phyloP scores from a whole-genome alignment of 2,797 vertebrate genomes.

The Valencia hispanica region DNA sequence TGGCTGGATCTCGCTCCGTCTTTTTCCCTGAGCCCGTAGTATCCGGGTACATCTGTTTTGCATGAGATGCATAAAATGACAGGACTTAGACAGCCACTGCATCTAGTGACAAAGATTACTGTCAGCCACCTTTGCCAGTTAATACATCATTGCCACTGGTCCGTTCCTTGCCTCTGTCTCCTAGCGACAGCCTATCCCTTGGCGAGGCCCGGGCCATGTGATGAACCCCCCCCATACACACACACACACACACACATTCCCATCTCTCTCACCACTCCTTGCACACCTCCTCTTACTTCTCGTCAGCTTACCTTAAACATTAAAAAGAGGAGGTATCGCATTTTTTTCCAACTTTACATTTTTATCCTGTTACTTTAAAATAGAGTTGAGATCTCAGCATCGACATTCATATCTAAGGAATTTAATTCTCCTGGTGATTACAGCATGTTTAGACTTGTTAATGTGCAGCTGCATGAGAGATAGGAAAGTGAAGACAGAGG shows the following conservation, averaged over 20 bases:
- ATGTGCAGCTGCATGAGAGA: constrained; percentile 72
- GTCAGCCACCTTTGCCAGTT: constrained; percentile 94
- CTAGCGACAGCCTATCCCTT: constrained; percentile 95
- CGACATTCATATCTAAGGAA: constrained; percentile 82
- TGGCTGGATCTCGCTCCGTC: constrained; percentile 55
- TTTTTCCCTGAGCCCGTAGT: constrained; percentile 74
- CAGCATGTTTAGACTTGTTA: constrained; percentile 83
- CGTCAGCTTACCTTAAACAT: constrained; percentile 90
- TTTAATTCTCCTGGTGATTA: constrained; percentile 82
- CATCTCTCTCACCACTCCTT: constrained; percentile 12
- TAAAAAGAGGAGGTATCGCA: constrained; percentile 60
- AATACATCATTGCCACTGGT: constrained; percentile 97
- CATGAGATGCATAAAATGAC: constrained; percentile 98
- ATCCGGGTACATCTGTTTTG: constrained; percentile 97
- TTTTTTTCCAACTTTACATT: constrained; percentile 85
- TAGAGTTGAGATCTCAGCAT: constrained; percentile 78
- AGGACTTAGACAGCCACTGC: constrained; percentile 97
- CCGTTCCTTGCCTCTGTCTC: constrained; percentile 93
- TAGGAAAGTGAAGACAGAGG: constrained; percentile 42
- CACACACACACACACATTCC: not conserved
- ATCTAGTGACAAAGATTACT: constrained; percentile 95
- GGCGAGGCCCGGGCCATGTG: constrained; percentile 77
- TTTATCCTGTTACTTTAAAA: constrained; percentile 89
- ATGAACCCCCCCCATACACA: constrained; percentile 42
- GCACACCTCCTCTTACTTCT: constrained; percentile 66